A percentile compares a stretch with the other conserved stretches of the same genome.
Evolutionary conservation across 1,140 invertebrate species (phyloP).

Genomic region (Cherax destructor): DNA sequence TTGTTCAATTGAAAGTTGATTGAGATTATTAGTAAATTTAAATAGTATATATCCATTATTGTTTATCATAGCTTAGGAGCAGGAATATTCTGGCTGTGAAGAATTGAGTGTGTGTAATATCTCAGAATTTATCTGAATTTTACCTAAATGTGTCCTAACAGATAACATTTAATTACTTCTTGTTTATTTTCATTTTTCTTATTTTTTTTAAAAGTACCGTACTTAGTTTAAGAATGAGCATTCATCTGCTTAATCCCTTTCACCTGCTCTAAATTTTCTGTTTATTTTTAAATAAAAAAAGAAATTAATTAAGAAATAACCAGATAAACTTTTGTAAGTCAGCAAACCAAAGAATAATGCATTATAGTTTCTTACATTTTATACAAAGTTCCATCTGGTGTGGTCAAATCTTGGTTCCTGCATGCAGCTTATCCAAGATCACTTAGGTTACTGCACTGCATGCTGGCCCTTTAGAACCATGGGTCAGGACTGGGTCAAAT

Average conservation of each 20-base stretch:
- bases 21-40: background rate
- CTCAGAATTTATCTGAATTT: background rate
- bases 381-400: constrained; percentile 27
- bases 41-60: background rate
- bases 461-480: constrained; percentile 21
- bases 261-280: background rate
- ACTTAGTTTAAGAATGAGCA: background rate
- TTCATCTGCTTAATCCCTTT: background rate
- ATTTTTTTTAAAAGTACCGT: background rate
- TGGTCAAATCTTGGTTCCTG: constrained; percentile 46
- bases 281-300: background rate
- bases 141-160: background rate
- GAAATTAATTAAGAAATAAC: background rate
- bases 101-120: background rate
- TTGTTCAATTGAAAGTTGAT: background rate
- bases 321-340: background rate
- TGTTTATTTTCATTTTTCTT: background rate
- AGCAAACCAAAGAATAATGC: background rate
- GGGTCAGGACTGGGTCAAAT: constrained; percentile 29
- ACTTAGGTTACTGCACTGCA: constrained; percentile 42
- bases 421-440: constrained; percentile 38
- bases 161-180: background rate
- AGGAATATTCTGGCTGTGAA: background rate
- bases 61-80: background rate
- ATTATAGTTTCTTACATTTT: background rate